Evolutionary conservation across 2,888 invertebrate genomes (phyloP).

Genomic region (Crematogaster levior): DNA sequence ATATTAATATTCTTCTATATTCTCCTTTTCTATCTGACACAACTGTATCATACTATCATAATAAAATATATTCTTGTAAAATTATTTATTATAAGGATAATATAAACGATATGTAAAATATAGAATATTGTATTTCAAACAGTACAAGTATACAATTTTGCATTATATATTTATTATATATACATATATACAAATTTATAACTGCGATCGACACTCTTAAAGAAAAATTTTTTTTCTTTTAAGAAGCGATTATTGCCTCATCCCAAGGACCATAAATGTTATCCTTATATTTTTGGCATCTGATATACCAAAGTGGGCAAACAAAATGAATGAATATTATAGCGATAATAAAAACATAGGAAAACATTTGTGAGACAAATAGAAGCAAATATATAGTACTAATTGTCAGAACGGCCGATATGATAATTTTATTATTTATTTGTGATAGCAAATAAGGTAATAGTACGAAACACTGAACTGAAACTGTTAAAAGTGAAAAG

Average conservation of each 20-base stretch:
- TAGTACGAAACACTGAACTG: slow-evolving; percentile 95
- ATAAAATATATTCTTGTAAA: slow-evolving; percentile 31
- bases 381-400: slow-evolving; percentile 87
- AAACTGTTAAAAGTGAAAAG: slow-evolving; percentile 95
- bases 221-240: slow-evolving; percentile 13
- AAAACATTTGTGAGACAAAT: slow-evolving; percentile 87
- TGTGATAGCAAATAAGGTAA: slow-evolving; percentile 92
- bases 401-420: slow-evolving; percentile 86
- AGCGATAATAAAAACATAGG: slow-evolving; percentile 88
- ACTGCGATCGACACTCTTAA: background rate
- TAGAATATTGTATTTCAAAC: slow-evolving; percentile 1
- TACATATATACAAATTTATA: slow-evolving; percentile 15
- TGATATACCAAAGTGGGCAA: slow-evolving; percentile 92
- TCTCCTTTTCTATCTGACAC: background rate
- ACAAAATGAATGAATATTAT: slow-evolving; percentile 90
- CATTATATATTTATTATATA: background rate
- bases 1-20: background rate
- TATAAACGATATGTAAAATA: slow-evolving; percentile 19
- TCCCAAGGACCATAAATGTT: slow-evolving; percentile 99
- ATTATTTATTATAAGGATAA: slow-evolving; percentile 19
- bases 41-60: background rate
- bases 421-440: slow-evolving; percentile 87
- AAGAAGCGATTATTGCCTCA: slow-evolving; percentile 90
- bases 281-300: slow-evolving; percentile 92
- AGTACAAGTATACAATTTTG: background rate